Percentiles rank a stretch among this genome's conserved stretches.
Evolutionary conservation across 1,140 invertebrate genomes (phyloP).

Genomic region (Penaeus japonicus): DNA sequence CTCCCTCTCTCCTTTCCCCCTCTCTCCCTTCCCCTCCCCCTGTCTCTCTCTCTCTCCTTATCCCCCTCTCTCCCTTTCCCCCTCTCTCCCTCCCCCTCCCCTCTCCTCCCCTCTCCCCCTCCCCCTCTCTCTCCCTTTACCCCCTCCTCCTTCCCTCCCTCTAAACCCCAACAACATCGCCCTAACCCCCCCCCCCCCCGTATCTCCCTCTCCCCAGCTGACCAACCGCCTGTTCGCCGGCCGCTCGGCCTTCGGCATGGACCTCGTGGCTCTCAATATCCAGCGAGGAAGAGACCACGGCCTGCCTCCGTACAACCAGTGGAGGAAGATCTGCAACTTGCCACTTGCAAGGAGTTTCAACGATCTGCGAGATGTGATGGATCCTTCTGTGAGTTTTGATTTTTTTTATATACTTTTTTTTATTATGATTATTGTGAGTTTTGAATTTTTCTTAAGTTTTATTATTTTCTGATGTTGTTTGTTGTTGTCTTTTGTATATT

Average conservation of each 20-base stretch:
- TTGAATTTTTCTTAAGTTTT: neutral
- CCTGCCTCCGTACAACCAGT: constrained; percentile 73
- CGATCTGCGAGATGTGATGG: constrained; percentile 51
- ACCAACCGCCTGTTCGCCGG: constrained; percentile 72
- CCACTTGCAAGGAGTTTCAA: constrained; percentile 39
- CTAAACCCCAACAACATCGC: neutral
- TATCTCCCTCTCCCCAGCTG: constrained; percentile 63
- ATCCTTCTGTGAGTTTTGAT: neutral
- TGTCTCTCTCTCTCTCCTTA: too few species aligned
- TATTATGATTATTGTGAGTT: neutral
- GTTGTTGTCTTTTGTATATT: too few species aligned
- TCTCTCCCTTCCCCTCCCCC: too few species aligned
- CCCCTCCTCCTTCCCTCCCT: constrained; percentile 63
- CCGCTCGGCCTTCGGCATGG: constrained; percentile 68
- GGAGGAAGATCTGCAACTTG: constrained; percentile 56
- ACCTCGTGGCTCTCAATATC: constrained; percentile 76
- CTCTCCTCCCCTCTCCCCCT: neutral
- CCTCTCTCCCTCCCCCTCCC: neutral
- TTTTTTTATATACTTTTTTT: neutral
- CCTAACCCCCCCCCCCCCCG: neutral
- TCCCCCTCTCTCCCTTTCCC: neutral
- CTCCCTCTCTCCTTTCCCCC: too few species aligned
- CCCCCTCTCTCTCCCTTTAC: constrained; percentile 43
- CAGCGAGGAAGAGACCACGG: constrained; percentile 77
- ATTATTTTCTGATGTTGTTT: too few species aligned